Evolutionary conservation across 2,888 invertebrate genomes (phyloP), one percentile per base, ranked within the genome.

Genomic region (Cheilosia grossa): DNA sequence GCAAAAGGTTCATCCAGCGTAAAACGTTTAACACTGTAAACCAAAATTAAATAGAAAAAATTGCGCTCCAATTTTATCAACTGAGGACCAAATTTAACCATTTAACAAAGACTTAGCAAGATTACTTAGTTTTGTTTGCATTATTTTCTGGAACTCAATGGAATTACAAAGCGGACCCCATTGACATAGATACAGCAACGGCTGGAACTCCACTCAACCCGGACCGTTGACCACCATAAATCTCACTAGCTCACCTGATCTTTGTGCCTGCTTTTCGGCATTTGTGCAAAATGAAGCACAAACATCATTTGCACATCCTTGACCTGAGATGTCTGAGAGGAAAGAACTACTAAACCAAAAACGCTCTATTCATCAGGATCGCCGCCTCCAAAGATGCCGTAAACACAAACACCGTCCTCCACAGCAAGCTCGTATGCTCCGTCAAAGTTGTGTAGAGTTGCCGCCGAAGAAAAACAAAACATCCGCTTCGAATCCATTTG

Each of bases 401-500:
- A 73, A 82, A 73, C 78, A 69, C 73, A 78, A 73, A 73, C 82
- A 78, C 42, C 21, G 66, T 66, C 47, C 19, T 59, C 33, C 17
- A 21, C 10, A 24, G 15, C 19, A 24, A 27, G 9, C 7, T 19
- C 33, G 7, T 10, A 30, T 33, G 56, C 33, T 40, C 24, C 15
- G 19, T 54, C 61, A 7, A 33, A 27, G 19, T 27, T 74, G 40
- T 64, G 10, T 27, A 21, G 17, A 47, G 40, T 58, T 51, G 10
- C 27, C n/a, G 10, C 27, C n/a, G 27, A 72, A 79, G 67, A 59
- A 73, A 73, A 82, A 78, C 82, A 82, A 67, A 82, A 82, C 78
- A 82, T 82, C 78, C 82, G 78, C 33, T 67, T 51, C 19, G 37
- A 67, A 56, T 51, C 66, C 78, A 61, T 72, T 73, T 73, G 72